Evolutionary conservation across 2,797 vertebrate species (phyloP).

Genomic region (Taeniopygia guttata): DNA sequence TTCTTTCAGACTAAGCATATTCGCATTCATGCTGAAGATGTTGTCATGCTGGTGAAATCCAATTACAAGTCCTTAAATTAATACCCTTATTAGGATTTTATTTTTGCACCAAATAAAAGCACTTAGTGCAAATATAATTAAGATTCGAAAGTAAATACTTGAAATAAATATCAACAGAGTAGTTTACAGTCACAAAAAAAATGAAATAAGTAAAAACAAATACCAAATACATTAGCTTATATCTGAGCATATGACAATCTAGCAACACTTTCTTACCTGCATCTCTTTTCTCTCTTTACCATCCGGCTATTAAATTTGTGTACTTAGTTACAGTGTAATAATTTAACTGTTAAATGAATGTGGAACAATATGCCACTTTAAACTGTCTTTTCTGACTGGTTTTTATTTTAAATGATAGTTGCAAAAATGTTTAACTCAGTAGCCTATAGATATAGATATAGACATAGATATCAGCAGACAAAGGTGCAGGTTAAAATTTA

Average conservation of each 20-base stretch:
- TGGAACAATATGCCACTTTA: background rate
- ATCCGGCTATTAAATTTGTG: background rate
- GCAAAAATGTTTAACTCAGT: background rate
- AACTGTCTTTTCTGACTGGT: background rate
- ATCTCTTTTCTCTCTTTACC: background rate
- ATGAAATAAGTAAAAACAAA: background rate
- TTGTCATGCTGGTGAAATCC: background rate
- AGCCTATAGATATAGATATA: background rate
- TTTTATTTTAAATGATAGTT: background rate
- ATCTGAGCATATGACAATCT: background rate
- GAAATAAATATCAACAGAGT: background rate
- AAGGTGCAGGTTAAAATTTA: background rate
- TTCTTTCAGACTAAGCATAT: background rate
- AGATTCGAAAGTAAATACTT: background rate
- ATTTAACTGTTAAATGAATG: background rate
- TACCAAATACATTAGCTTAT: background rate
- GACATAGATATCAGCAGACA: background rate
- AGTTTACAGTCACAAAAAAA: background rate
- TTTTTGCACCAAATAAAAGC: background rate
- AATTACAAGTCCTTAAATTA: background rate
- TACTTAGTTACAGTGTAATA: background rate
- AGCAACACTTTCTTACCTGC: background rate
- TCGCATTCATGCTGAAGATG: background rate
- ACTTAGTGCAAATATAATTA: background rate
- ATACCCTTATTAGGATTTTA: background rate